phyloP scores from a whole-genome alignment of 2,888 invertebrate genomes.

The Hypomecis atomaria region DNA sequence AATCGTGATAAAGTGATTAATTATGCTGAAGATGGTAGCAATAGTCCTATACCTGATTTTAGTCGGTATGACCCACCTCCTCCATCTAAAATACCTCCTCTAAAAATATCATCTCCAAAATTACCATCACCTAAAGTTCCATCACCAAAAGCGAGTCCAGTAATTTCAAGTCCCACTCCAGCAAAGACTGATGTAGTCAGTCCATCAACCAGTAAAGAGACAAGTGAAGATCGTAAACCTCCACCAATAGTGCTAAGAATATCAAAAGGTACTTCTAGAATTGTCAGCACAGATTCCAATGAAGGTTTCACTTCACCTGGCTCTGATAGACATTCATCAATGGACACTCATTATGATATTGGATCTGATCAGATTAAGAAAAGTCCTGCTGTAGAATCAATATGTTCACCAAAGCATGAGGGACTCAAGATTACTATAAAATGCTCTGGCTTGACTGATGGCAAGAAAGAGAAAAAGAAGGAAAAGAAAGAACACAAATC shows the following conservation, averaged over 20 bases:
- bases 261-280: conserved; percentile 89
- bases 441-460: conserved; percentile 71
- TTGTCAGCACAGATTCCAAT: conserved; percentile 87
- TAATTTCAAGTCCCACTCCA: conserved; percentile 70
- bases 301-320: conserved; percentile 84
- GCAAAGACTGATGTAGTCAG: conserved; percentile 72
- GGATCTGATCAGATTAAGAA: conserved; percentile 70
- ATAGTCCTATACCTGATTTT: conserved; percentile 80
- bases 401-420: conserved; percentile 81
- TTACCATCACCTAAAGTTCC: conserved; percentile 62
- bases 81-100: conserved; percentile 50
- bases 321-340: conserved; percentile 79
- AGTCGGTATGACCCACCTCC: conserved; percentile 64
- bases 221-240: conserved; percentile 82
- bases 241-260: conserved; percentile 95
- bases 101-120: conserved; percentile 49
- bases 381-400: conserved; percentile 74
- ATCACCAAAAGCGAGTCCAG: conserved; percentile 78
- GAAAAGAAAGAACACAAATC: conserved; percentile 83
- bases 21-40: conserved; percentile 86
- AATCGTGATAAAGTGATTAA: conserved; percentile 86
- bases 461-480: conserved; percentile 77
- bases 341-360: conserved; percentile 77
- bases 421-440: conserved; percentile 82
- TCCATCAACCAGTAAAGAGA: conserved; percentile 78